phyloP scores from a whole-genome alignment of 2,888 invertebrate genomes.

The Anticlea derivata region DNA sequence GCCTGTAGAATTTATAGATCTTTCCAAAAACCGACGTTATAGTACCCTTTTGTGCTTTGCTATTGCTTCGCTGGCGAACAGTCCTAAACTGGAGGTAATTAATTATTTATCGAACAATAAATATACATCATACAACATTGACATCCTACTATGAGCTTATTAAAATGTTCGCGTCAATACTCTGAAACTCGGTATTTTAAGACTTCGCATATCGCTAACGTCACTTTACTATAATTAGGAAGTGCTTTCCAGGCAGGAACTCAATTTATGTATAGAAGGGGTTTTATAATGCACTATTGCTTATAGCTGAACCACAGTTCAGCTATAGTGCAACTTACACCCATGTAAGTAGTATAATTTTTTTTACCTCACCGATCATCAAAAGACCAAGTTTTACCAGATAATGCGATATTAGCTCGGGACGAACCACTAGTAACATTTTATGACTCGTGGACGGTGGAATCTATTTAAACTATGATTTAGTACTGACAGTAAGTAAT shows the following conservation, averaged over 20 bases:
- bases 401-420: too few relatives aligned
- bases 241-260: constrained; percentile 1
- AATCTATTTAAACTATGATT: not conserved
- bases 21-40: too few relatives aligned
- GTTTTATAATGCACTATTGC: too few relatives aligned
- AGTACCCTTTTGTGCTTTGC: constrained; percentile 7
- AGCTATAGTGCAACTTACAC: too few relatives aligned
- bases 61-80: constrained; percentile 7
- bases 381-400: too few relatives aligned
- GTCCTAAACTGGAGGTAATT: constrained; percentile 5
- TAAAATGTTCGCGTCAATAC: constrained; percentile 6
- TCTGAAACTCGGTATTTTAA: constrained; percentile 2
- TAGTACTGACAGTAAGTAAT: too few relatives aligned
- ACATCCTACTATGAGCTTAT: constrained; percentile 1
- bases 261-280: not conserved
- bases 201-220: constrained; percentile 15
- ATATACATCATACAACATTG: constrained; percentile 3
- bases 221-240: not conserved
- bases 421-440: too few relatives aligned
- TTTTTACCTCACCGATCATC: too few relatives aligned
- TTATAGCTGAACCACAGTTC: too few relatives aligned
- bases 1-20: too few relatives aligned
- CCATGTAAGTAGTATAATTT: too few relatives aligned
- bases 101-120: constrained; percentile 10
- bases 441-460: too few relatives aligned